Evolutionary conservation across 2,113 vertebrate species (phyloP).

Genomic region (Hippocampus comes): DNA sequence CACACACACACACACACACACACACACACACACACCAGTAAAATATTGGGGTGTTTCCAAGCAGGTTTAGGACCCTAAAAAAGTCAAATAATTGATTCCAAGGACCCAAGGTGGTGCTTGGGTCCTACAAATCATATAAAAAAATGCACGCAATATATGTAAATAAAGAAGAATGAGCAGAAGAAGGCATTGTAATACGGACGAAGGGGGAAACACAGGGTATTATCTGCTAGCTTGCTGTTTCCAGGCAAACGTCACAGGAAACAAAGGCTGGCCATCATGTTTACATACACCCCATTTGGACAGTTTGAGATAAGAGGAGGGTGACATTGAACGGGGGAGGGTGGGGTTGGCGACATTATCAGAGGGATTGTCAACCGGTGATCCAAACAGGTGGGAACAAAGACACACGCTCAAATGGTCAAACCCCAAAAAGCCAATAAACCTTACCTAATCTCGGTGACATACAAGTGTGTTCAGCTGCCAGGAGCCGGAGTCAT

Average conservation of each 20-base stretch:
- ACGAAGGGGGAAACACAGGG: constrained; percentile 18
- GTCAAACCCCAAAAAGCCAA: constrained; percentile 43
- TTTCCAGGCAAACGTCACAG: constrained; percentile 31
- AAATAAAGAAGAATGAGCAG: constrained; percentile 3
- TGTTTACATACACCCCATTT: constrained; percentile 58
- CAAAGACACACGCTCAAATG: constrained; percentile 41
- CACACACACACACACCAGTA: neutral
- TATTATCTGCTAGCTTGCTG: constrained; percentile 21
- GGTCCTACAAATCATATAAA: neutral
- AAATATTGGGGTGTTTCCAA: neutral
- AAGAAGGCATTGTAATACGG: constrained; percentile 8
- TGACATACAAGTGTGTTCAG: constrained; percentile 32
- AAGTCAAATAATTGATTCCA: neutral
- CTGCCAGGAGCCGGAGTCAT: constrained; percentile 27
- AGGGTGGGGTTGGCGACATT: constrained; percentile 35
- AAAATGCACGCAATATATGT: neutral
- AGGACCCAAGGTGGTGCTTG: neutral
- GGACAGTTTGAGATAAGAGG: constrained; percentile 47
- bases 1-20: no score
- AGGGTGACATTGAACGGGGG: constrained; percentile 20
- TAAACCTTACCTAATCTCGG: constrained; percentile 50
- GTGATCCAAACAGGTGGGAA: constrained; percentile 53
- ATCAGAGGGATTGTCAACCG: constrained; percentile 60
- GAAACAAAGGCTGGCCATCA: constrained; percentile 46
- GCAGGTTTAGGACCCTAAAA: neutral